Conservation (phyloP, 2,113 vertebrate species). For the Antechinus stuartii region DNA sequence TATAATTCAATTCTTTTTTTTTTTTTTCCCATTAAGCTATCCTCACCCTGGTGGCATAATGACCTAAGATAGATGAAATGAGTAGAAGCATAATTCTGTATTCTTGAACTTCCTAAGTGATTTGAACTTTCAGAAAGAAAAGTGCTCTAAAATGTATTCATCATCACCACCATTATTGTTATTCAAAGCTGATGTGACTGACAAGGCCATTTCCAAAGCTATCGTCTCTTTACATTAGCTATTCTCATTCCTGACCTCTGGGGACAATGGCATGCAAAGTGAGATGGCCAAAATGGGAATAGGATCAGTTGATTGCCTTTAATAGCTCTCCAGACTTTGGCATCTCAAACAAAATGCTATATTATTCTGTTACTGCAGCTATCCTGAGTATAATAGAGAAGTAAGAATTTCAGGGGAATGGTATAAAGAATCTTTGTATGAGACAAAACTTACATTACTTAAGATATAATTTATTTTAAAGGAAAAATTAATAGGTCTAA, state of each 20-base stretch:
- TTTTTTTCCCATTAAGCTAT: neutral
- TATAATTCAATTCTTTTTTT: neutral
- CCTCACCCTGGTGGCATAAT: neutral
- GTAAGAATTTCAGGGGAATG: neutral
- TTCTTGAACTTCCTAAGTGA: constrained; percentile 41
- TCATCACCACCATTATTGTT: constrained; percentile 48
- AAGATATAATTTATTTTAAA: neutral
- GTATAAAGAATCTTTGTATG: neutral
- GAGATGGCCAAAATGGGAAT: neutral
- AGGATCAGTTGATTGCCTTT: constrained; percentile 32
- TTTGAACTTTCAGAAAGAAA: constrained; percentile 45
- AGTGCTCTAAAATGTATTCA: constrained; percentile 26
- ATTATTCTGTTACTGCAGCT: neutral
- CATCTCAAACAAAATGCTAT: neutral
- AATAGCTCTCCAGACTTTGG: constrained; percentile 16
- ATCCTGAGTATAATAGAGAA: neutral
- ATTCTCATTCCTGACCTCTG: constrained; percentile 67
- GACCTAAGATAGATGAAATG: neutral
- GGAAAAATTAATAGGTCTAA: neutral
- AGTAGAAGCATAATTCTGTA: constrained; percentile 16
- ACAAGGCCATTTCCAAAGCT: constrained; percentile 43
- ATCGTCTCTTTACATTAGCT: constrained; percentile 47
- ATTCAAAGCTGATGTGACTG: constrained; percentile 56
- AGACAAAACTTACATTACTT: neutral
- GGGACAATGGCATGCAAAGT: constrained; percentile 54